These are phyloP conservation scores for Ischnura elegans DNA, from an alignment of 2,888 invertebrate species.

Conservation along the genomic window DNA sequence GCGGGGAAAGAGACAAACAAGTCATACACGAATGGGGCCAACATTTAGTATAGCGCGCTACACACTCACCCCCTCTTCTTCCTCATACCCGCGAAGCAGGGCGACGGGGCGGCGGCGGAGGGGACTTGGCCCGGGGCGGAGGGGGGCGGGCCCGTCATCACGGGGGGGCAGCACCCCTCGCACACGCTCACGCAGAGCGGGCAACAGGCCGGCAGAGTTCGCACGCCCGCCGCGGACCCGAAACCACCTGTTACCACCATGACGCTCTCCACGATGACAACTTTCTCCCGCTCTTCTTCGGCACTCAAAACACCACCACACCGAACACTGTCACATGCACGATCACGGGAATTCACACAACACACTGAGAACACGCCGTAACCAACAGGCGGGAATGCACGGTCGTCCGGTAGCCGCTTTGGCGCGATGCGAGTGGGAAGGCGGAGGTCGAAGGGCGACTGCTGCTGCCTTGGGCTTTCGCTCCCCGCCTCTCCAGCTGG, in stretches of 20 bases:
- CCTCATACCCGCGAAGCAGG: not conserved
- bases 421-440: not conserved
- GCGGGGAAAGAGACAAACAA: too few relatives aligned
- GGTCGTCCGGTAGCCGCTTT: too few relatives aligned
- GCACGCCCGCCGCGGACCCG: not conserved
- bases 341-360: not conserved
- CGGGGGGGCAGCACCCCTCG: not conserved
- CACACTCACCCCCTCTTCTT: constrained; percentile 31
- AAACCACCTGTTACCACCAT: constrained; percentile 27
- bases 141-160: not conserved
- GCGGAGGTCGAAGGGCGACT: not conserved
- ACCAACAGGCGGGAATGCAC: not conserved
- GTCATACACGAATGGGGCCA: not conserved
- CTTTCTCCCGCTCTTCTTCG: not conserved
- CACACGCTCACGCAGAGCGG: not conserved
- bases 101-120: not conserved
- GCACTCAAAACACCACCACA: not conserved
- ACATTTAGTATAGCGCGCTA: not conserved
- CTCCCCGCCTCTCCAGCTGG: constrained; percentile 2
- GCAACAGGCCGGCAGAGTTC: not conserved
- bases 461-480: not conserved
- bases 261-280: not conserved
- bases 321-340: not conserved
- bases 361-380: not conserved
- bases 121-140: not conserved